Base-by-base conservation (phyloP, 1,140 invertebrate genomes). In the Penaeus chinensis region DNA sequence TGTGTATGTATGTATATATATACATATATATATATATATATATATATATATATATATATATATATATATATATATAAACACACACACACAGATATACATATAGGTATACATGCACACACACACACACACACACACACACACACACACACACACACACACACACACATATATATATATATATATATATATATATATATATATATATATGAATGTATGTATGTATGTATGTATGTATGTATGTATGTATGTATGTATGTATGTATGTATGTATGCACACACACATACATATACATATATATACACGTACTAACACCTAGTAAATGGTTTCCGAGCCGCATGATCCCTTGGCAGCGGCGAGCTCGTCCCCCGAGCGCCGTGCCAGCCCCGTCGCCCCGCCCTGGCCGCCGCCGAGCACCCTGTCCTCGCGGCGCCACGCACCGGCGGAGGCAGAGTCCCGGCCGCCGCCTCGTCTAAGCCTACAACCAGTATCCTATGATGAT, bases 101-200 rank as follows among this genome's bases (percentile, higher is more conserved):
- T 32, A 74, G 32, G n/a, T 32, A 32, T 32, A 74, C n/a, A 74
- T 32, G 27, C n/a, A 74, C n/a, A 74, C n/a, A 74, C n/a, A 74
- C n/a, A 74, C 42, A 74, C n/a, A 74, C 32, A 74, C n/a, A 74
- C 10, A 74, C n/a, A 32, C n/a, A 74, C n/a, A 74, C n/a, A 32
- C n/a, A 74, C n/a, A 8, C n/a, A 74, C 16, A 32, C 16, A 37
- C 24, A 74, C 24, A 32, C n/a, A 74, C 13, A 74, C n/a, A 32
- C 13, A 19, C 18, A 27, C n/a, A n/a, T 11, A 74, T 11, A 54
- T 0, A 54, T 2, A 54, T 2, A 54, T 2, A 54, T 2, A 54
- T 2, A 54, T 2, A 54, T 2, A 54, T 2, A 54, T 2, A 54
- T 16, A 54, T 16, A 54, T 16, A 54, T 54, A 54, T 54, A 54